Percentiles rank a stretch among this genome's conserved stretches.
These are phyloP conservation scores for Hippocampus guttulatus DNA, from an alignment of 2,113 vertebrate genomes.

Conservation along the genomic window DNA sequence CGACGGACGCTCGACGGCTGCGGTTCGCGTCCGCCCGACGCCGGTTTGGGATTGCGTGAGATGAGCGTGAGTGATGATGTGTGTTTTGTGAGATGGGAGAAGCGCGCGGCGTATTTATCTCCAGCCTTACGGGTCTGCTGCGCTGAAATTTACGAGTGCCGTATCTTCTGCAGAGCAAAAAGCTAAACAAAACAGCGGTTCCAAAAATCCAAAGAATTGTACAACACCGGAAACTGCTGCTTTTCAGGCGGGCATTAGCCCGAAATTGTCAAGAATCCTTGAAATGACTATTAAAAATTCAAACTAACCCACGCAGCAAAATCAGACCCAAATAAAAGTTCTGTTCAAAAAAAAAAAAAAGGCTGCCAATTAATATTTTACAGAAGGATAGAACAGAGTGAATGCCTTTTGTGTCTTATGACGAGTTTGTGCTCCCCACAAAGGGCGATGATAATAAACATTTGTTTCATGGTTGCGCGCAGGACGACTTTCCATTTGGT, in stretches of 20 bases:
- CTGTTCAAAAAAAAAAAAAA: too few species aligned
- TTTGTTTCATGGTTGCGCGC: conserved; percentile 75
- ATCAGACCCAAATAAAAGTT: too few species aligned
- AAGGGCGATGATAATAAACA: not conserved
- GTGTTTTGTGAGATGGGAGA: conserved; percentile 30
- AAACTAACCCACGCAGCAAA: too few species aligned
- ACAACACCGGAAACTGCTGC: too few species aligned
- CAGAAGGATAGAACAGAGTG: not conserved
- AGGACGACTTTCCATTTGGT: conserved; percentile 54
- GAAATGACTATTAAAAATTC: too few species aligned
- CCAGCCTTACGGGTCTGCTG: conserved; percentile 29
- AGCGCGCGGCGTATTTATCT: conserved; percentile 41
- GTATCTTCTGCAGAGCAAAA: conserved; percentile 29
- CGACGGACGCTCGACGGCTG: conserved; percentile 80
- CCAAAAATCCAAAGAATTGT: too few species aligned
- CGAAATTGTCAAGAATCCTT: too few species aligned
- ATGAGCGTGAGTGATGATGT: conserved; percentile 38
- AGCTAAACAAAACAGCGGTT: too few species aligned
- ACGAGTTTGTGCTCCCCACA: not conserved
- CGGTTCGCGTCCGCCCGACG: conserved; percentile 21
- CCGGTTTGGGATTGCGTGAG: conserved; percentile 11
- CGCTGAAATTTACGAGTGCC: conserved; percentile 43
- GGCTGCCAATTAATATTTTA: not conserved
- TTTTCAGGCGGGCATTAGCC: too few species aligned
- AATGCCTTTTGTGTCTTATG: not conserved